Conservation (phyloP, 2,888 invertebrate species). For the Parelbella ahira region DNA sequence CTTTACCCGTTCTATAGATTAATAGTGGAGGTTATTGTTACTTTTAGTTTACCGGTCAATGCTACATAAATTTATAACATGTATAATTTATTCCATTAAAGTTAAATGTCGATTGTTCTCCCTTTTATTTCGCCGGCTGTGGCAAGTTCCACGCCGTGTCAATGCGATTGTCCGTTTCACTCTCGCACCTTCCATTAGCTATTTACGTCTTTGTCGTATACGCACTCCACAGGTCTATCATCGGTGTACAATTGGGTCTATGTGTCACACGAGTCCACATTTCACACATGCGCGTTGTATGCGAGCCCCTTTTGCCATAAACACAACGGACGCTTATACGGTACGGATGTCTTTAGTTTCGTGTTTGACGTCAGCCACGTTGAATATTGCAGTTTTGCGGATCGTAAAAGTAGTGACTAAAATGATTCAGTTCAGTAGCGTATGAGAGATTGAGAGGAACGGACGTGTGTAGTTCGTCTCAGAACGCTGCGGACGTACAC, state of each 20-base stretch:
- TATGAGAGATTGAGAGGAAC: constrained; percentile 48
- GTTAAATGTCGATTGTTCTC: constrained; percentile 12
- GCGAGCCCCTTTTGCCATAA: constrained; percentile 16
- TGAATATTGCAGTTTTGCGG: constrained; percentile 56
- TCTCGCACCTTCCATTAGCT: constrained; percentile 14
- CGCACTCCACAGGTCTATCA: constrained; percentile 22
- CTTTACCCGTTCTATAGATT: no score
- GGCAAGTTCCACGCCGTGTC: constrained; percentile 17
- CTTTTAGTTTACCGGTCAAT: no score
- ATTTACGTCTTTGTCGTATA: constrained; percentile 26
- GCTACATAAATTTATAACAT: no score
- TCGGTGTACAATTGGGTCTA: constrained; percentile 27
- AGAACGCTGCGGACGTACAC: constrained; percentile 29
- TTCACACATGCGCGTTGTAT: constrained; percentile 51
- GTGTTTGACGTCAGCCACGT: constrained; percentile 46
- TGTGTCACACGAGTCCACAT: constrained; percentile 28
- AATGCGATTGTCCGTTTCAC: constrained; percentile 23
- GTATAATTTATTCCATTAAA: constrained; percentile 17
- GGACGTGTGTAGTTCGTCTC: constrained; percentile 30
- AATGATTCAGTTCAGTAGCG: constrained; percentile 56
- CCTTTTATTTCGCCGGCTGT: constrained; percentile 24
- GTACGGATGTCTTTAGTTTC: constrained; percentile 33
- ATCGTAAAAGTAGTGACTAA: constrained; percentile 52
- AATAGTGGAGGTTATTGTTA: no score
- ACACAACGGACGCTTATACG: constrained; percentile 46